Percentiles rank a stretch among this genome's conserved stretches.
Evolutionary conservation across 2,888 invertebrate species (phyloP).

Genomic region (Diaprepes abbreviatus): DNA sequence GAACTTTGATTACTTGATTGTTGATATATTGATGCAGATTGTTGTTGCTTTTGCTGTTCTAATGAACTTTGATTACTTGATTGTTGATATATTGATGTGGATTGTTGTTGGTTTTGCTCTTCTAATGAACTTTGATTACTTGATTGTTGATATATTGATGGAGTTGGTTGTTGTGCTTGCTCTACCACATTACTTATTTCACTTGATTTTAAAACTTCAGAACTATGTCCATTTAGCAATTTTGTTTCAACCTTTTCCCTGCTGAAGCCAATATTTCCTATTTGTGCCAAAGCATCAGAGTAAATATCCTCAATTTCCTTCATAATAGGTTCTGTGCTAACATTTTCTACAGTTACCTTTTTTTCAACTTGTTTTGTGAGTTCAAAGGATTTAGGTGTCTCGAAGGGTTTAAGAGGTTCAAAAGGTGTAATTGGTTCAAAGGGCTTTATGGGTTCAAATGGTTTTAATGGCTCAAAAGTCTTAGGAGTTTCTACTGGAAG

Average conservation of each 20-base stretch:
- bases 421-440: slow-evolving; percentile 62
- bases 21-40: background rate
- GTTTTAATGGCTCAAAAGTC: slow-evolving; percentile 56
- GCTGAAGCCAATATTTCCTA: slow-evolving; percentile 28
- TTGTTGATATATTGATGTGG: background rate
- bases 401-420: slow-evolving; percentile 62
- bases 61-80: too few relatives aligned
- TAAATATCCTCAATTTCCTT: slow-evolving; percentile 46
- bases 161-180: background rate
- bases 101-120: background rate
- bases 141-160: background rate
- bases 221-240: background rate
- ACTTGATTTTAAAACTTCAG: background rate
- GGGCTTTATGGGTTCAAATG: slow-evolving; percentile 60
- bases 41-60: background rate
- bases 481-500: slow-evolving; percentile 58
- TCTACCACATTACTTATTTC: background rate
- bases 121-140: too few relatives aligned
- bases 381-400: slow-evolving; percentile 63
- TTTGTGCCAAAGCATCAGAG: slow-evolving; percentile 42
- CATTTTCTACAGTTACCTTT: slow-evolving; percentile 4
- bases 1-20: background rate
- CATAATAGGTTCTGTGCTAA: slow-evolving; percentile 49
- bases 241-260: background rate
- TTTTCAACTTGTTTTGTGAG: slow-evolving; percentile 58